Conservation (phyloP, 2,113 vertebrate species). For the Corvus hawaiiensis region DNA sequence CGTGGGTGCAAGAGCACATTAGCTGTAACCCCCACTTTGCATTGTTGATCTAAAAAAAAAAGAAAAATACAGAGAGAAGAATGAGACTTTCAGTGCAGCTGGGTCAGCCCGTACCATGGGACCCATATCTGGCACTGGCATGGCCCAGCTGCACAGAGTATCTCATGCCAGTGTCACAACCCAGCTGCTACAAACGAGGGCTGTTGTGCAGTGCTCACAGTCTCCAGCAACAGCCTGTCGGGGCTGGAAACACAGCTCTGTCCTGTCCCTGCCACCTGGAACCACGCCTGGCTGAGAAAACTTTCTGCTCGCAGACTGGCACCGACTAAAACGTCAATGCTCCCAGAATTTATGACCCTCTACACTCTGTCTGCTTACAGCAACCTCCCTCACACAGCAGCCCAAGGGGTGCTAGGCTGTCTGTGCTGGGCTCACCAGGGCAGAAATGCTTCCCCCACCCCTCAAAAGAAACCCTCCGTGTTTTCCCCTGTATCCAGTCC, state of each 20-base stretch:
- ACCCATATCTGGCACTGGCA: neutral
- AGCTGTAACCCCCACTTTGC: neutral
- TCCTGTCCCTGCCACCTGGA: slow-evolving; percentile 54
- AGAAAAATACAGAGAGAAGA: neutral
- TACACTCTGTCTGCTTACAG: neutral
- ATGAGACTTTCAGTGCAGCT: slow-evolving; percentile 53
- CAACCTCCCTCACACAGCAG: neutral
- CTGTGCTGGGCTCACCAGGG: neutral
- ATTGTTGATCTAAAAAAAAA: neutral
- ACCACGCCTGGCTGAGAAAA: slow-evolving; percentile 7
- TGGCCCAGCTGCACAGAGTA: slow-evolving; percentile 40
- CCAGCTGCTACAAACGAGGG: neutral
- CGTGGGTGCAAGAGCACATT: neutral
- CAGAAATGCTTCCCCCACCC: neutral
- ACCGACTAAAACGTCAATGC: neutral
- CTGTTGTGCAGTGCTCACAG: neutral
- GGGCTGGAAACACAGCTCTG: slow-evolving; percentile 6
- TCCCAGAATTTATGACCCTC: neutral
- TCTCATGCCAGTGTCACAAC: slow-evolving; percentile 37
- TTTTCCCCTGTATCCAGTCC: neutral
- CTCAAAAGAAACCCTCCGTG: neutral
- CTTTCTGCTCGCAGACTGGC: slow-evolving; percentile 22
- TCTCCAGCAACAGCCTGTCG: neutral
- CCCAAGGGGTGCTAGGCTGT: neutral
- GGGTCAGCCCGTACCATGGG: slow-evolving; percentile 48